These are phyloP conservation scores for Leucophenga montana DNA, from an alignment of 2,888 invertebrate genomes.

Conservation along the genomic window DNA sequence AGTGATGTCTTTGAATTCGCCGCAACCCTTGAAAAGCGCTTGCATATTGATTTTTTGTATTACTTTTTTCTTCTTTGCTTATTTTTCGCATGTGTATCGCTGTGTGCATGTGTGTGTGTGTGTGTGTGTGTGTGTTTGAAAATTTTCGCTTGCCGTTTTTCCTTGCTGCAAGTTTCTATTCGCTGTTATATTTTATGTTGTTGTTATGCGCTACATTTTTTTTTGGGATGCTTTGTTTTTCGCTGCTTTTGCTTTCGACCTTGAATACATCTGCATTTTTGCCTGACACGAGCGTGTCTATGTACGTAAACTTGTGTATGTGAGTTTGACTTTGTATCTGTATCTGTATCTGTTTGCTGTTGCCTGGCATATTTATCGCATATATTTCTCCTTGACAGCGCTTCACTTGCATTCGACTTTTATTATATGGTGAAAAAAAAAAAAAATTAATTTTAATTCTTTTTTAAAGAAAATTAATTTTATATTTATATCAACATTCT, in stretches of 20 bases:
- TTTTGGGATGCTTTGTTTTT: conserved; percentile 27
- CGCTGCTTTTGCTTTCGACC: conserved; percentile 55
- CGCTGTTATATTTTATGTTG: conserved; percentile 44
- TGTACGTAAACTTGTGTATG: conserved; percentile 22
- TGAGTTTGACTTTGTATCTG: conserved; percentile 35
- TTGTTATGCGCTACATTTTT: conserved; percentile 38
- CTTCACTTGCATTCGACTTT: conserved; percentile 33
- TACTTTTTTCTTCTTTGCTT: conserved; percentile 43
- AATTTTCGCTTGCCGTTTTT: conserved; percentile 14
- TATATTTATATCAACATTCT: neutral
- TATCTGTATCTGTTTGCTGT: conserved; percentile 37
- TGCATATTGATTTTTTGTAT: conserved; percentile 19
- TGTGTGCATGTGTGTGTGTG: conserved; percentile 27
- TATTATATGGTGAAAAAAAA: conserved; percentile 34
- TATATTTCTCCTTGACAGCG: conserved; percentile 24
- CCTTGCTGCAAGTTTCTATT: conserved; percentile 34
- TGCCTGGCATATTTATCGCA: conserved; percentile 26
- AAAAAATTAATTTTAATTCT: no score
- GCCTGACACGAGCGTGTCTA: conserved; percentile 9
- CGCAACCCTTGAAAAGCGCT: conserved; percentile 58
- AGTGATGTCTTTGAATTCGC: conserved; percentile 47
- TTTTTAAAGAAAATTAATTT: no score
- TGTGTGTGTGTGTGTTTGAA: conserved; percentile 8
- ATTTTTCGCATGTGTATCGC: conserved; percentile 47
- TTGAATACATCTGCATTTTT: conserved; percentile 60